Conservation (phyloP, 92 coral and sea anemone genomes). For the Plumapathes pennacea region DNA sequence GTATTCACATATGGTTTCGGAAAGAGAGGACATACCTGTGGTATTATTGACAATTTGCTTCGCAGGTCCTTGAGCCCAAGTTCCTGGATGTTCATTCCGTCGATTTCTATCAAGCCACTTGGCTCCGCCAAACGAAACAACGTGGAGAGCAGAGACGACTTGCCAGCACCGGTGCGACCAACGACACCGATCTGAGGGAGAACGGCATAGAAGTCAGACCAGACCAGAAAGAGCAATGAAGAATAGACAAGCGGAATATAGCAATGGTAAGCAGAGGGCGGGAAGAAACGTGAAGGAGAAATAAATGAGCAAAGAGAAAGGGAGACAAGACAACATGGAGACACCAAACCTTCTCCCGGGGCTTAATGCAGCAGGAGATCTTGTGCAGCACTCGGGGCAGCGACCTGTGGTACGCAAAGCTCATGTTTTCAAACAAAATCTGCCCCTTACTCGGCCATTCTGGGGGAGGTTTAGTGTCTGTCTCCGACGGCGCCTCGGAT, state of each 20-base stretch:
- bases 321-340: background rate
- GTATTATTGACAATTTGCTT: constrained; percentile 85
- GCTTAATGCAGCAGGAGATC: constrained; percentile 67
- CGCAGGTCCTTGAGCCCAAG: constrained; percentile 83
- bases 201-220: too few species aligned
- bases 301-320: too few species aligned
- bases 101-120: constrained; percentile 68
- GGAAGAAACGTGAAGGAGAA: too few species aligned
- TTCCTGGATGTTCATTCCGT: constrained; percentile 74
- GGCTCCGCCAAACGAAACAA: constrained; percentile 93
- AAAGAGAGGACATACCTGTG: constrained; percentile 60
- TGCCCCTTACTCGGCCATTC: constrained; percentile 86
- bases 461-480: constrained; percentile 60
- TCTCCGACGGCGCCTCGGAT: constrained; percentile 70
- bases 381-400: constrained; percentile 77
- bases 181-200: constrained; percentile 76
- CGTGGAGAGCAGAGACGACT: constrained; percentile 86
- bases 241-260: background rate
- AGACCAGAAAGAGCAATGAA: background rate
- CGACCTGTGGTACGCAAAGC: constrained; percentile 72
- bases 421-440: constrained; percentile 72
- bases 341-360: constrained; percentile 72
- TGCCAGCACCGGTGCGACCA: constrained; percentile 95
- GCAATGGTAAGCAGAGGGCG: too few species aligned
- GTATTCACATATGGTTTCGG: too few species aligned